A percentile compares a stretch with the other conserved stretches of the same genome.
Evolutionary conservation across 1,140 invertebrate species (phyloP).

Genomic region (Cyclina sinensis): DNA sequence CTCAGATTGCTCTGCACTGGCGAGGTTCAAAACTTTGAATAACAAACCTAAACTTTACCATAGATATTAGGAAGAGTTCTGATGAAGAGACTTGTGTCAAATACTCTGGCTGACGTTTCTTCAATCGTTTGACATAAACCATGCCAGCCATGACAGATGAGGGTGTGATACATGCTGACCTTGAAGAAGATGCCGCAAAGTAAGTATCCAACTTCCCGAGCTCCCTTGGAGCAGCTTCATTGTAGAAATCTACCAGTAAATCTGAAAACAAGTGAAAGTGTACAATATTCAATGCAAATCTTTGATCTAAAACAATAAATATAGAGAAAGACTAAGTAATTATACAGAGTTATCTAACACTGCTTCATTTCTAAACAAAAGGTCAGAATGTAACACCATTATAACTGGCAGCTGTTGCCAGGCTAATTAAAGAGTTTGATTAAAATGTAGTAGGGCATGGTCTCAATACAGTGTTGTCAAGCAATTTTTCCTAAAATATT

Average conservation of each 20-base stretch:
- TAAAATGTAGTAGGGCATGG: too few relatives aligned
- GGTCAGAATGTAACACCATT: too few relatives aligned
- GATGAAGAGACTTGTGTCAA: conserved; percentile 93
- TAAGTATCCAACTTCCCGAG: conserved; percentile 93
- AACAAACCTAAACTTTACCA: conserved; percentile 91
- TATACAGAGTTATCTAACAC: too few relatives aligned
- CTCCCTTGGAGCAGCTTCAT: conserved; percentile 90
- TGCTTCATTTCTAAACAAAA: too few relatives aligned
- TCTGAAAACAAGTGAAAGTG: conserved; percentile 90
- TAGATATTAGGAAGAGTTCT: conserved; percentile 96
- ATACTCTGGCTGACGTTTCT: conserved; percentile 93
- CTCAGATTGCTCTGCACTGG: too few relatives aligned
- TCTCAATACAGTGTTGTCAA: too few relatives aligned
- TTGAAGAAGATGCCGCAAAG: conserved; percentile 92
- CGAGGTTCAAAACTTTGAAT: neutral
- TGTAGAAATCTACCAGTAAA: conserved; percentile 94
- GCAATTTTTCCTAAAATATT: too few relatives aligned
- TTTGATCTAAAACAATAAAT: too few relatives aligned
- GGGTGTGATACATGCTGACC: conserved; percentile 94
- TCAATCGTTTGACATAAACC: conserved; percentile 94
- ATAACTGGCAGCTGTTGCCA: too few relatives aligned
- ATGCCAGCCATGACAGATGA: conserved; percentile 93
- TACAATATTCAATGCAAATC: too few relatives aligned
- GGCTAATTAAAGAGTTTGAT: too few relatives aligned
- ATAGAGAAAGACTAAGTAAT: too few relatives aligned